Percentiles rank a stretch among this genome's conserved stretches.
These are phyloP conservation scores for Junco hyemalis DNA, from an alignment of 2,113 vertebrate genomes.

Conservation along the genomic window DNA sequence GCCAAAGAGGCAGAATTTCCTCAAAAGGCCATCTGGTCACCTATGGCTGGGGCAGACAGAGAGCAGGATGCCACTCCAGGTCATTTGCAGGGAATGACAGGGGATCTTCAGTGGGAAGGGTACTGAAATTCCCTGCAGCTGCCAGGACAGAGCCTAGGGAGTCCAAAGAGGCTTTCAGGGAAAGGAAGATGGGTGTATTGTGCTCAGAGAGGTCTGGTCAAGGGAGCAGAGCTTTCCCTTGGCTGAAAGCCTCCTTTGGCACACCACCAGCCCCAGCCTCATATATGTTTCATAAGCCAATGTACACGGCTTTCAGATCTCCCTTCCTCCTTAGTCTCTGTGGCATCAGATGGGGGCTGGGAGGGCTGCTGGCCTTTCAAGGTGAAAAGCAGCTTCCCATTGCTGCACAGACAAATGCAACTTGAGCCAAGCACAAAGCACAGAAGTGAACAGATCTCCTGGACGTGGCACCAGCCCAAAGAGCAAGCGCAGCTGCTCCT, in stretches of 20 bases:
- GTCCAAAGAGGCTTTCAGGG: not conserved
- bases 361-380: not conserved
- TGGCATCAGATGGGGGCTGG: not conserved
- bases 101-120: not conserved
- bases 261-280: not conserved
- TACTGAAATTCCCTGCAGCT: not conserved
- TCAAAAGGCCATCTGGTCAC: not conserved
- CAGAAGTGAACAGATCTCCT: not conserved
- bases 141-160: not conserved
- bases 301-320: not conserved
- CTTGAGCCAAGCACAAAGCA: fast-evolving
- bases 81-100: fast-evolving
- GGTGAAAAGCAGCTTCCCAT: not conserved
- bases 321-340: not conserved
- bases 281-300: not conserved
- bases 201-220: not conserved
- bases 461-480: not conserved
- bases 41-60: not conserved
- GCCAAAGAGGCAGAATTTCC: not conserved
- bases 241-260: not conserved
- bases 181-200: not conserved
- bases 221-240: not conserved
- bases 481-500: not conserved
- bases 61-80: not conserved
- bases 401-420: not conserved